phyloP scores from a whole-genome alignment of 2,888 invertebrate species.

The Plebejus melissa region DNA sequence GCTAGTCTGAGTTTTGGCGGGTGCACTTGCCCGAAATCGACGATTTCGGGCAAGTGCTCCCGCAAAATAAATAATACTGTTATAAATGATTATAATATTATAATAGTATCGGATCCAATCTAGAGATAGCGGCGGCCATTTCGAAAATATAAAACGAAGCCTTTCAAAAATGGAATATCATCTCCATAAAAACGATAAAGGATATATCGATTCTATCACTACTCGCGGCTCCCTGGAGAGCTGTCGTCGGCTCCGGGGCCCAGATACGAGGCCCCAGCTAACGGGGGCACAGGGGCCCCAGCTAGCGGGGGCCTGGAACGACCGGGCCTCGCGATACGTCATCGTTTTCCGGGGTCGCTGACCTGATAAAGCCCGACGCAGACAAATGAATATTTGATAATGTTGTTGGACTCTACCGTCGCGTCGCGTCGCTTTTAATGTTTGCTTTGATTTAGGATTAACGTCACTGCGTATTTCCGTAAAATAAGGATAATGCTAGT shows the following conservation, averaged over 20 bases:
- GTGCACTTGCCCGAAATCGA: too few relatives aligned
- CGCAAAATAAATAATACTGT: neutral
- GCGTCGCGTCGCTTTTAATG: too few relatives aligned
- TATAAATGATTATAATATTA: neutral
- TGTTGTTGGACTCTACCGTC: neutral
- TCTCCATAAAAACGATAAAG: constrained; percentile 5
- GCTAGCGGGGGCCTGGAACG: neutral
- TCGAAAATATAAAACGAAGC: constrained; percentile 4
- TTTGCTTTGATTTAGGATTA: neutral
- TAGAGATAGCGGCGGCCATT: neutral
- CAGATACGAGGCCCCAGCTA: neutral
- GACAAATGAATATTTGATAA: constrained; percentile 8
- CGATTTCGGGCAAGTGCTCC: too few relatives aligned
- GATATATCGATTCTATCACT: constrained; percentile 9
- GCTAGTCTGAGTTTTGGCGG: too few relatives aligned
- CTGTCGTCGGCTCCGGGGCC: constrained; percentile 1
- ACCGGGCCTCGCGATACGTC: neutral
- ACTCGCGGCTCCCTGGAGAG: neutral
- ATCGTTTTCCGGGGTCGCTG: neutral
- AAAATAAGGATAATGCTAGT: neutral
- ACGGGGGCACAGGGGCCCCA: neutral
- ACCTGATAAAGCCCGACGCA: neutral
- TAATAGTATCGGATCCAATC: neutral
- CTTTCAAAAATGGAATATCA: neutral
- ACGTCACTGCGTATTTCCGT: neutral